Conservation (phyloP, 2,113 vertebrate species). For the Xenopus laevis region DNA sequence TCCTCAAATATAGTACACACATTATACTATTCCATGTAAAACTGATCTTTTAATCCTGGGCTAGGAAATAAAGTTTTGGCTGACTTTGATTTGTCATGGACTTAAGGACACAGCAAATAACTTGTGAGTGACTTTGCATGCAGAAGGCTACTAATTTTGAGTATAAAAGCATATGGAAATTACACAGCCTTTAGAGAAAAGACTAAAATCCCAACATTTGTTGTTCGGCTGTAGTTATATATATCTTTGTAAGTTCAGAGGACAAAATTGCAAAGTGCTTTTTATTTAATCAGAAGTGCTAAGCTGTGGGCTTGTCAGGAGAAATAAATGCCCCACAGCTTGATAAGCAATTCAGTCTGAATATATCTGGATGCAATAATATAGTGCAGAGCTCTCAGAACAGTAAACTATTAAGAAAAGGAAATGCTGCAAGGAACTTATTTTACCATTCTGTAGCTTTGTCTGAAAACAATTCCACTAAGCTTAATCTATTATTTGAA, state of each 20-base stretch:
- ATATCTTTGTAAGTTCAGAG: slow-evolving; percentile 13
- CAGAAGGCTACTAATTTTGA: neutral
- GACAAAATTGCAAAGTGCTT: slow-evolving; percentile 2
- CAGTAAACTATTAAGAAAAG: neutral
- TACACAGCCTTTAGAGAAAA: neutral
- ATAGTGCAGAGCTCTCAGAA: neutral
- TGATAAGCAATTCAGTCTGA: neutral
- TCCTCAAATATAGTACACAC: too few relatives aligned
- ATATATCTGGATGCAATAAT: neutral
- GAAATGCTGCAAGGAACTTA: neutral
- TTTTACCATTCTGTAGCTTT: neutral
- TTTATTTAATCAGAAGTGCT: slow-evolving; percentile 12
- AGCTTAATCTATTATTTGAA: too few relatives aligned
- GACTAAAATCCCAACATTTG: neutral
- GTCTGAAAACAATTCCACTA: too few relatives aligned
- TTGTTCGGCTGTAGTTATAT: neutral
- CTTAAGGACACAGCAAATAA: neutral
- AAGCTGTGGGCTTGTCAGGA: neutral
- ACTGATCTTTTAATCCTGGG: too few relatives aligned
- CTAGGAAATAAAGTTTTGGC: too few relatives aligned
- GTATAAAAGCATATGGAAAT: neutral
- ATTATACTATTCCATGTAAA: too few relatives aligned
- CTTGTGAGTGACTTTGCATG: neutral
- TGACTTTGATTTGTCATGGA: neutral
- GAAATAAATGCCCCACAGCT: slow-evolving; percentile 8